These are phyloP conservation scores for Tenualosa ilisha DNA, from an alignment of 2,797 vertebrate genomes.

Conservation along the genomic window DNA sequence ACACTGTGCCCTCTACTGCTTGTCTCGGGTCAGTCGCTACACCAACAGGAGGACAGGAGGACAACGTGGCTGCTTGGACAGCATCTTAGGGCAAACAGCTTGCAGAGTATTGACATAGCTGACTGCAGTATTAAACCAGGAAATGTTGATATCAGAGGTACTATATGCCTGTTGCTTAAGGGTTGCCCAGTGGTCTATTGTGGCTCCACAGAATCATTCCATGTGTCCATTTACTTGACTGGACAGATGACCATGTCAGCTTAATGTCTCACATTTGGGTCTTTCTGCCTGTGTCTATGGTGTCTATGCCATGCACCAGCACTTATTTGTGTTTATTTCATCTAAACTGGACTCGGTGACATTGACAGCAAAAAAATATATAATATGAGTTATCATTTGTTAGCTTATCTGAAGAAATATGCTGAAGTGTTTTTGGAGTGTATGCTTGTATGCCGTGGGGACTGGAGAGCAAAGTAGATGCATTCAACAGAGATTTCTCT, in stretches of 20 bases:
- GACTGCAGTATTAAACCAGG: neutral
- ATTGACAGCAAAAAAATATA: neutral
- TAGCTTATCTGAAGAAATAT: neutral
- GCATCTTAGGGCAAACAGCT: neutral
- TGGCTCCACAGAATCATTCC: neutral
- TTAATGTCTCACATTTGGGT: neutral
- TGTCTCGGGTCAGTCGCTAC: neutral
- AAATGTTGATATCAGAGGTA: neutral
- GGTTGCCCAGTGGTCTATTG: neutral
- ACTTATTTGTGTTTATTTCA: neutral
- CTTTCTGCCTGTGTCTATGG: neutral
- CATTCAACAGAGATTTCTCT: conserved; percentile 1
- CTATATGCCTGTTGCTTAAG: neutral
- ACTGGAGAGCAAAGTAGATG: neutral
- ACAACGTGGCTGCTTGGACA: neutral
- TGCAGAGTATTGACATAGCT: neutral
- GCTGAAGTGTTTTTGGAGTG: neutral
- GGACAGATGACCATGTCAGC: neutral
- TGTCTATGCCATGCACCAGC: neutral
- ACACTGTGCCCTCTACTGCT: conserved; percentile 23
- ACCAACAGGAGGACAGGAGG: neutral
- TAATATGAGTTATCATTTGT: neutral
- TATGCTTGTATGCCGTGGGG: neutral
- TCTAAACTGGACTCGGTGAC: neutral
- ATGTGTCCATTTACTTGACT: neutral